A percentile compares a stretch with the other conserved stretches of the same genome.
These are phyloP conservation scores for Scortum barcoo DNA, from an alignment of 2,113 vertebrate species.

Conservation along the genomic window DNA sequence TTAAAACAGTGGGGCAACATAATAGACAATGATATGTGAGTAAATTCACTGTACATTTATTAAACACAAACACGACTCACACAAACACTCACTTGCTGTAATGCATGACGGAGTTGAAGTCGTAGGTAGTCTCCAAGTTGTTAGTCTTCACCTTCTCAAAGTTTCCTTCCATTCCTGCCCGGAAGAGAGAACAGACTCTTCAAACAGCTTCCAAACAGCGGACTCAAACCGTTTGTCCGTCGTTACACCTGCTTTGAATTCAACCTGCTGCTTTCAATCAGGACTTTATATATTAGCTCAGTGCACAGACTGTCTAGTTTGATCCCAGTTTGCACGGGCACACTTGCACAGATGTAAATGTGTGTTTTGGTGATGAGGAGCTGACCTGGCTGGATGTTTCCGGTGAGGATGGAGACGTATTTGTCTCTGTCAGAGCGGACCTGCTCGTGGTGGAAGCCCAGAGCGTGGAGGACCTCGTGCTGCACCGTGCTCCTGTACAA, in stretches of 20 bases:
- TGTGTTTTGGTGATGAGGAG: neutral
- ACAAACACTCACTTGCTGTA: slow-evolving; percentile 71
- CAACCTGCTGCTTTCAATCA: neutral
- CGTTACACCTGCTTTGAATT: too few relatives aligned
- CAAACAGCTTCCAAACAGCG: too few relatives aligned
- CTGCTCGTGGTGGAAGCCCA: slow-evolving; percentile 83
- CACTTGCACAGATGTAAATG: neutral
- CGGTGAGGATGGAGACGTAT: slow-evolving; percentile 49
- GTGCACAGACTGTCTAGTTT: too few relatives aligned
- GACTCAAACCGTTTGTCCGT: too few relatives aligned
- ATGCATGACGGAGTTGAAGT: slow-evolving; percentile 80
- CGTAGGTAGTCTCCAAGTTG: slow-evolving; percentile 75
- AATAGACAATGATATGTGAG: neutral
- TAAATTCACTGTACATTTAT: too few relatives aligned
- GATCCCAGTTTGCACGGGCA: too few relatives aligned
- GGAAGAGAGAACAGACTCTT: neutral
- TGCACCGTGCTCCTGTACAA: slow-evolving; percentile 42
- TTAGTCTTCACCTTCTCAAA: slow-evolving; percentile 57
- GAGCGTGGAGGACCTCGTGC: slow-evolving; percentile 79
- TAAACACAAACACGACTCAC: neutral
- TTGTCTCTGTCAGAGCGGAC: slow-evolving; percentile 74
- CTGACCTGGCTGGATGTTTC: slow-evolving; percentile 68
- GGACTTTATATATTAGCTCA: too few relatives aligned
- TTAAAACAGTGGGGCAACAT: neutral
- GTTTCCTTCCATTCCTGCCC: slow-evolving; percentile 10